Percentiles rank a stretch among this genome's conserved stretches.
These are phyloP conservation scores for Tribolium freemani DNA, from an alignment of 2,888 invertebrate genomes.

Conservation along the genomic window DNA sequence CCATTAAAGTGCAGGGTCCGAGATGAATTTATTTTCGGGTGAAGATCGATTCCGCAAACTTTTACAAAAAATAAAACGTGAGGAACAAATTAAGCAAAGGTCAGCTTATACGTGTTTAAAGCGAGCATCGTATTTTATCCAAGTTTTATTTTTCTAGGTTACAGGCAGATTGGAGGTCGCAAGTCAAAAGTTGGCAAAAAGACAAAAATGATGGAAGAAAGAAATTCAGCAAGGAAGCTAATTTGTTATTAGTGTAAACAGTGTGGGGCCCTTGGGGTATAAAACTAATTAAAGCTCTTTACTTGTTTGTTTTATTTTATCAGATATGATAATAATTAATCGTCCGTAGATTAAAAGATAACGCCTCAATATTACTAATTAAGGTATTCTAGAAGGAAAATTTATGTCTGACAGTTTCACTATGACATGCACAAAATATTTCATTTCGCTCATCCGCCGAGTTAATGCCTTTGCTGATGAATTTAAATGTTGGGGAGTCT, in stretches of 20 bases:
- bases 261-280: conserved; percentile 42
- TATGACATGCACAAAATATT: not conserved
- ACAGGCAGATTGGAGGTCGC: conserved; percentile 31
- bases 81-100: conserved; percentile 13
- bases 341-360: conserved; percentile 41
- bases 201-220: conserved; percentile 29
- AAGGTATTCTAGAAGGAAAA: conserved; percentile 22
- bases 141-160: conserved; percentile 32
- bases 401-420: not conserved
- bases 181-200: conserved; percentile 38
- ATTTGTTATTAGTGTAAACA: conserved; percentile 32
- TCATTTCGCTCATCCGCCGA: too few relatives aligned
- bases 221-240: not conserved
- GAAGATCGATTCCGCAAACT: not conserved
- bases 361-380: conserved; percentile 31
- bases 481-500: not conserved
- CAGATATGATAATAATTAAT: conserved; percentile 45
- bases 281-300: conserved; percentile 44
- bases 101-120: not conserved
- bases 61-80: conserved; percentile 4
- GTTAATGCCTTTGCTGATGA: not conserved
- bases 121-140: conserved; percentile 22
- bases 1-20: not conserved
- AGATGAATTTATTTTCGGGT: conserved; percentile 1
- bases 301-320: conserved; percentile 46